Percentiles rank a stretch among this genome's conserved stretches.
phyloP scores from a whole-genome alignment of 2,797 vertebrate species.

The Ctenosaura bakeri region DNA sequence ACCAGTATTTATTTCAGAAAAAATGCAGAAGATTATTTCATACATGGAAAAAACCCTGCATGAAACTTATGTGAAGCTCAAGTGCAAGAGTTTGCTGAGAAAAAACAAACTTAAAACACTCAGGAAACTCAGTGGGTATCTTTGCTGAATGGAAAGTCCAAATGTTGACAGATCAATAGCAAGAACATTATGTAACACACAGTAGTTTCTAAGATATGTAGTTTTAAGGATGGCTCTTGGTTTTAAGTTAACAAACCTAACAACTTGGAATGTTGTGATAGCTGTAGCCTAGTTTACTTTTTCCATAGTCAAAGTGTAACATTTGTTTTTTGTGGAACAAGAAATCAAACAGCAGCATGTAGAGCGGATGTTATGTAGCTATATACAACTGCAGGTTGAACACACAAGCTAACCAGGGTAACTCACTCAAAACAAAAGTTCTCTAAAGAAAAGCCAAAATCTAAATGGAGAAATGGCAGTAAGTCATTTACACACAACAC shows the following conservation, averaged over 20 bases:
- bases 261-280: conserved; percentile 28
- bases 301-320: conserved; percentile 19
- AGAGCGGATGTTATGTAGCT: conserved; percentile 7
- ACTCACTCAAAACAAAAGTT: neutral
- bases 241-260: conserved; percentile 14
- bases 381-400: conserved; percentile 4
- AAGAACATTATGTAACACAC: conserved; percentile 27
- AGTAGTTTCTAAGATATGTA: conserved; percentile 16
- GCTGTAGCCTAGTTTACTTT: conserved; percentile 27
- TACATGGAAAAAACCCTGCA: neutral
- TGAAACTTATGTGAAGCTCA: neutral
- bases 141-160: neutral
- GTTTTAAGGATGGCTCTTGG: conserved; percentile 14
- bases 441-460: neutral
- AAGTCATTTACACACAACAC: neutral
- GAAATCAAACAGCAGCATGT: conserved; percentile 24
- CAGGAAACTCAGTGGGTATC: conserved; percentile 12
- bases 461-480: neutral
- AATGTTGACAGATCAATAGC: conserved; percentile 24
- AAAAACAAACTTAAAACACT: neutral
- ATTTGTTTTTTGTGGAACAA: conserved; percentile 34
- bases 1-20: neutral
- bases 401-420: conserved; percentile 11
- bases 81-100: neutral
- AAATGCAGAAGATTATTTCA: neutral